Base-by-base conservation (phyloP, 2,113 vertebrate species). In the Xenopus borealis region DNA sequence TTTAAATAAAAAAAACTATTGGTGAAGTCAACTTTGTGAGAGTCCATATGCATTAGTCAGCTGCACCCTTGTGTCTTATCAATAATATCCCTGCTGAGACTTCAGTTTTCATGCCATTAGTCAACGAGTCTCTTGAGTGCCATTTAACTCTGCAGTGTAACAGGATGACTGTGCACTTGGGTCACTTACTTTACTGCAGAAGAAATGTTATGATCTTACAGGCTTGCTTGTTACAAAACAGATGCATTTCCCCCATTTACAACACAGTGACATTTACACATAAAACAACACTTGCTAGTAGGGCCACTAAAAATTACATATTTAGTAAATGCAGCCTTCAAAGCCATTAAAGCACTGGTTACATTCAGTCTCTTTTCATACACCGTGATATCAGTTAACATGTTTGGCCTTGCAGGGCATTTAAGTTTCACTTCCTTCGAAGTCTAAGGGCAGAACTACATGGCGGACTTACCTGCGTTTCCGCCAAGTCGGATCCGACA, bases 201-300 rank as follows among this genome's bases (percentile, higher is more conserved):
- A 75, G 58, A 20, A n/a, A 20, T 64, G n/a, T 44, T 10, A 10
- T 23, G 17, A 47, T 40, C 19, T 57, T 46, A n/a, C 53, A 50
- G 47, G 47, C 6, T 14, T 65, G 53, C 46, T 57, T 67, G 64
- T 75, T 64, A 61, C 52, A 6, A 64, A 67, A 45, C 72, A 75
- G 72, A 75, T 75, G 64, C 40, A 75, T 67, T 16, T n/a, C 12
- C 72, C 72, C 72, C 33, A 61, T 75, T 27, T 50, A 75, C 46
- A 12, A 50, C 33, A 75, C 64, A 13, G 33, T 75, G 72, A 75
- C 72, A 75, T 75, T 73, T 75, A 20, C 61, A 58, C 64, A 50
- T 67, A 61, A 67, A 46, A 67, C 40, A 50, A 59, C 64, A 46
- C 23, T 55, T 55, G 46, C 71, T 65, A 20, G 46, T 65, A 19